Evolutionary conservation across 2,888 invertebrate genomes (phyloP).

Genomic region (Chorisops tibialis): DNA sequence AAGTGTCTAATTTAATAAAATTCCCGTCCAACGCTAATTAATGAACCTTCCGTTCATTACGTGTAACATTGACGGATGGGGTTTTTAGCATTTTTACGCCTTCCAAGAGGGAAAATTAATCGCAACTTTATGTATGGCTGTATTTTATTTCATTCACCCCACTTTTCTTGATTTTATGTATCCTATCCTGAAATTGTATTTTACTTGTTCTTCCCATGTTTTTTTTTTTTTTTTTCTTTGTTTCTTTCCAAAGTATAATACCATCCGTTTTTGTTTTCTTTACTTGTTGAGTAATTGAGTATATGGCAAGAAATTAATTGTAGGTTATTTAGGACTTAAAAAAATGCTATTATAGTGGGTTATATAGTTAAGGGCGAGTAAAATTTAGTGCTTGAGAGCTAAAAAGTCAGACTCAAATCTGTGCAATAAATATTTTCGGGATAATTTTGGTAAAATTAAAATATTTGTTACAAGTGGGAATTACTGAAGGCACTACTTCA

Average conservation of each 20-base stretch:
- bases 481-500: too few species aligned
- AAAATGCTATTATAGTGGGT: too few species aligned
- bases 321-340: background rate
- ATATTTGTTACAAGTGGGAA: too few species aligned
- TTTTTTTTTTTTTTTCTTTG: too few species aligned
- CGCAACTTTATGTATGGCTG: constrained; percentile 8
- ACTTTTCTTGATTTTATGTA: too few species aligned
- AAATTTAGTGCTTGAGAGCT: too few species aligned
- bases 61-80: constrained; percentile 32
- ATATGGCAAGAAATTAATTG: constrained; percentile 7
- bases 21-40: constrained; percentile 29
- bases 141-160: too few species aligned
- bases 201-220: background rate
- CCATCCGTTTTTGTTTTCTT: constrained; percentile 2
- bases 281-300: constrained; percentile 10
- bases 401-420: too few species aligned
- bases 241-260: background rate
- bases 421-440: too few species aligned
- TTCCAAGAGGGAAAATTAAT: constrained; percentile 13
- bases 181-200: background rate
- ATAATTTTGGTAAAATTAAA: too few species aligned
- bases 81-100: constrained; percentile 30
- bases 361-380: too few species aligned
- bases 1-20: constrained; percentile 33
- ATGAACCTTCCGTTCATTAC: constrained; percentile 31